Evolutionary conservation across 1,140 invertebrate genomes (phyloP).

Genomic region (Sycophila sp.): DNA sequence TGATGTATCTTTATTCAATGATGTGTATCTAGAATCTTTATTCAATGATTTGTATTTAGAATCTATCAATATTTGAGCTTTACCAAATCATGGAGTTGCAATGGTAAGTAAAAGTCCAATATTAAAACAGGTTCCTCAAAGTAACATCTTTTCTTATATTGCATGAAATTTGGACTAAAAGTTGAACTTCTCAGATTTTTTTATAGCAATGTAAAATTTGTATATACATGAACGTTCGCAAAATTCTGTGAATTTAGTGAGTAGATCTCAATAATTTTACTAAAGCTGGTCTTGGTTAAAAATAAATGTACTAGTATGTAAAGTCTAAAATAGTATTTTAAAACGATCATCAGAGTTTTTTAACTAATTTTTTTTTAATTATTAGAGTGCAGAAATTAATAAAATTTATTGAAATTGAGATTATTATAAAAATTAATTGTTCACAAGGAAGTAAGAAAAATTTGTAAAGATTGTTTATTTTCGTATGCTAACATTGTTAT

Average conservation of each 20-base stretch:
- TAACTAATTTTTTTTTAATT: neutral
- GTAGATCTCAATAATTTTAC: slow-evolving; percentile 4
- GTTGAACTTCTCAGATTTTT: neutral
- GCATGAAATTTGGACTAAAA: neutral
- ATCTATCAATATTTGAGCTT: neutral
- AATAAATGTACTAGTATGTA: too few species aligned
- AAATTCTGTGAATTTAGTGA: neutral
- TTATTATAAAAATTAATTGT: slow-evolving; percentile 7
- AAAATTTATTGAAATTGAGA: neutral
- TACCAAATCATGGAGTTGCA: neutral
- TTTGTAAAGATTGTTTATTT: slow-evolving; percentile 3
- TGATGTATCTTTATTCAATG: neutral
- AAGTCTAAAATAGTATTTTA: too few species aligned
- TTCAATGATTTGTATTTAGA: neutral
- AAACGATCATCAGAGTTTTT: neutral
- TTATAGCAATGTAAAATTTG: neutral
- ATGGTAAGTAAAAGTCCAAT: slow-evolving; percentile 1
- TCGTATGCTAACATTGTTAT: neutral
- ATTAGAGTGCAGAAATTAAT: slow-evolving; percentile 5
- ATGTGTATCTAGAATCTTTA: neutral
- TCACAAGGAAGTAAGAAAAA: slow-evolving; percentile 2
- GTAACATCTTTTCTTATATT: neutral
- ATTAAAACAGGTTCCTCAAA: neutral
- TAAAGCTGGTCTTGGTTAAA: slow-evolving; percentile 10
- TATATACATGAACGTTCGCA: neutral